phyloP scores from a whole-genome alignment of 2,888 invertebrate species.

The Eupithecia subfuscata region DNA sequence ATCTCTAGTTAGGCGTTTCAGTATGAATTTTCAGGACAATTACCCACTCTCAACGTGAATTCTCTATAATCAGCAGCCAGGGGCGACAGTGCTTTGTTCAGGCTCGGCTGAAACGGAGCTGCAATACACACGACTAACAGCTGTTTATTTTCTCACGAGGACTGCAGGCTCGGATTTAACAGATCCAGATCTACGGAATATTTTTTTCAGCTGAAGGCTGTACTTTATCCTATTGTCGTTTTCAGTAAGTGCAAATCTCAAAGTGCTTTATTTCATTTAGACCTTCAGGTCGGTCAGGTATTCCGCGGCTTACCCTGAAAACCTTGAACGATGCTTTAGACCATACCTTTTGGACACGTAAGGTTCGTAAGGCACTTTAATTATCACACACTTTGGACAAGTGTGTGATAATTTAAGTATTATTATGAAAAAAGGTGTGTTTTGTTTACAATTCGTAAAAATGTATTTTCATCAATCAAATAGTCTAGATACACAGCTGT shows the following conservation, averaged over 20 bases:
- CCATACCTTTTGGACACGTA: too few relatives aligned
- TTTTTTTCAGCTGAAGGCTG: neutral
- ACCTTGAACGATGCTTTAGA: too few relatives aligned
- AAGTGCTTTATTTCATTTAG: too few relatives aligned
- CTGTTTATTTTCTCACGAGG: constrained; percentile 36
- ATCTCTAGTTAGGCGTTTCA: neutral
- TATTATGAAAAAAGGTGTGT: too few relatives aligned
- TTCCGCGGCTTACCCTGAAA: too few relatives aligned
- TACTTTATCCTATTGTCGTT: neutral
- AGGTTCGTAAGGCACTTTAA: too few relatives aligned
- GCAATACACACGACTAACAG: constrained; percentile 28
- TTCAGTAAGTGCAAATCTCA: neutral
- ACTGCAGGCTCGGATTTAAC: constrained; percentile 22
- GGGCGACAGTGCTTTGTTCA: constrained; percentile 9
- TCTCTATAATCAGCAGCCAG: constrained; percentile 22
- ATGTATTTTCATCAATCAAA: too few relatives aligned
- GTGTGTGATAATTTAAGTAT: too few relatives aligned
- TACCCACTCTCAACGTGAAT: constrained; percentile 24
- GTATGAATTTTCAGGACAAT: constrained; percentile 12
- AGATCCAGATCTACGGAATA: neutral
- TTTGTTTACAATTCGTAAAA: too few relatives aligned
- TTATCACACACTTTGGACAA: too few relatives aligned
- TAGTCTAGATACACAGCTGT: too few relatives aligned
- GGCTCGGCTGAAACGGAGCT: constrained; percentile 20
- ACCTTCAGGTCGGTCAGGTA: too few relatives aligned